Evolutionary conservation across 2,888 invertebrate genomes (phyloP).

Genomic region (Philereme transversata): DNA sequence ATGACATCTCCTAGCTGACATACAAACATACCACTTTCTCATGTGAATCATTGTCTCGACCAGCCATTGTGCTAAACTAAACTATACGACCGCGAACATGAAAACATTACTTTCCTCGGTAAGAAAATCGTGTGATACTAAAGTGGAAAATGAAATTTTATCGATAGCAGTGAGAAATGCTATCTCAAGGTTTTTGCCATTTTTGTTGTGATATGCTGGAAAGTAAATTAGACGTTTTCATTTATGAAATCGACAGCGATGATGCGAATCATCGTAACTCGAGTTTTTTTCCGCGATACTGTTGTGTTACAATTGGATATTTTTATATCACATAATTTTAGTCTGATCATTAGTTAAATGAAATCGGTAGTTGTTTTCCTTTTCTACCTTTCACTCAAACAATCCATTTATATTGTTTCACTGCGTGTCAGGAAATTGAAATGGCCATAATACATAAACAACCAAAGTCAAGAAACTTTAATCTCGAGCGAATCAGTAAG

Average conservation of each 20-base stretch:
- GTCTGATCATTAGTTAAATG: too few species aligned
- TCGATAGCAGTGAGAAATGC: slow-evolving; percentile 17
- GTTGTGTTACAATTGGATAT: too few species aligned
- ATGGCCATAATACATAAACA: slow-evolving; percentile 32
- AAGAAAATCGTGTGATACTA: slow-evolving; percentile 45
- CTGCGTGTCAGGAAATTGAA: slow-evolving; percentile 21
- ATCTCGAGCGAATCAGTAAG: slow-evolving; percentile 28
- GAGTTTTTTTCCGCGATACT: background rate
- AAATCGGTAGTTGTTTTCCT: too few species aligned
- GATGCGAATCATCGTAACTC: background rate
- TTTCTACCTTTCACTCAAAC: too few species aligned
- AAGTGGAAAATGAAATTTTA: slow-evolving; percentile 24
- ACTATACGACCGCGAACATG: slow-evolving; percentile 41
- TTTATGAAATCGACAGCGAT: slow-evolving; percentile 2
- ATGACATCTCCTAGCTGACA: slow-evolving; percentile 41
- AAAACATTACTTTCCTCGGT: slow-evolving; percentile 58
- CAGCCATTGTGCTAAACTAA: slow-evolving; percentile 41
- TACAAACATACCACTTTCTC: slow-evolving; percentile 63
- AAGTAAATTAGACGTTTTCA: background rate
- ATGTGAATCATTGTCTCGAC: slow-evolving; percentile 58
- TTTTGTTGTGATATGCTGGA: slow-evolving; percentile 13
- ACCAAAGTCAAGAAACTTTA: slow-evolving; percentile 28
- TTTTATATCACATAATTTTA: too few species aligned
- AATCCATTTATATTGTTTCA: too few species aligned
- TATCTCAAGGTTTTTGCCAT: slow-evolving; percentile 15